Conservation (phyloP, 2,797 vertebrate species). For the Myotis vivesi region DNA sequence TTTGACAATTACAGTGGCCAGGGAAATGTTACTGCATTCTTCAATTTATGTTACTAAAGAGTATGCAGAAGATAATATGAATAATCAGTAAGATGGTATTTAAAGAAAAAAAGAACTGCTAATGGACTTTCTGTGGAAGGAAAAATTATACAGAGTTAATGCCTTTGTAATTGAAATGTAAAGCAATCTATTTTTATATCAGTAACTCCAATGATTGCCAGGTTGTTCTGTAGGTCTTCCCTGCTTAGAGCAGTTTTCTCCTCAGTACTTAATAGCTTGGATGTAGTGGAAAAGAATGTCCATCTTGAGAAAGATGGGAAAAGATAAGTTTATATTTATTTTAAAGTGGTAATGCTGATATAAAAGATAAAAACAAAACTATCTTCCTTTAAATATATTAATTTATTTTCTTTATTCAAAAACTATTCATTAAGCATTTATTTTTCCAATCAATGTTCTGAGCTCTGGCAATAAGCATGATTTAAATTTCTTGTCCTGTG, state of each 20-base stretch:
- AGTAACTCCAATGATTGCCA: neutral
- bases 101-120: neutral
- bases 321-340: neutral
- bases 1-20: neutral
- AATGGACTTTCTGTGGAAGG: neutral
- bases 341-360: neutral
- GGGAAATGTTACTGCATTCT: neutral
- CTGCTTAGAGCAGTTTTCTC: neutral
- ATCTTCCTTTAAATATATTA: neutral
- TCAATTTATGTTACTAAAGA: neutral
- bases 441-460: neutral
- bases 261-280: neutral
- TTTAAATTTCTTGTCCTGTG: neutral
- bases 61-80: neutral
- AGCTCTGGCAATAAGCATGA: neutral
- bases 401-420: constrained; percentile 8
- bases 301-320: neutral
- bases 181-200: neutral
- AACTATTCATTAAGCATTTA: neutral
- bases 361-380: neutral
- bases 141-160: neutral
- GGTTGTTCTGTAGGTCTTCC: neutral
- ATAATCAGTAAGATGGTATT: neutral
- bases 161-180: neutral
- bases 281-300: neutral